Percentiles rank a stretch among this genome's conserved stretches.
phyloP scores from a whole-genome alignment of 2,113 vertebrate genomes.

The Castor canadensis region DNA sequence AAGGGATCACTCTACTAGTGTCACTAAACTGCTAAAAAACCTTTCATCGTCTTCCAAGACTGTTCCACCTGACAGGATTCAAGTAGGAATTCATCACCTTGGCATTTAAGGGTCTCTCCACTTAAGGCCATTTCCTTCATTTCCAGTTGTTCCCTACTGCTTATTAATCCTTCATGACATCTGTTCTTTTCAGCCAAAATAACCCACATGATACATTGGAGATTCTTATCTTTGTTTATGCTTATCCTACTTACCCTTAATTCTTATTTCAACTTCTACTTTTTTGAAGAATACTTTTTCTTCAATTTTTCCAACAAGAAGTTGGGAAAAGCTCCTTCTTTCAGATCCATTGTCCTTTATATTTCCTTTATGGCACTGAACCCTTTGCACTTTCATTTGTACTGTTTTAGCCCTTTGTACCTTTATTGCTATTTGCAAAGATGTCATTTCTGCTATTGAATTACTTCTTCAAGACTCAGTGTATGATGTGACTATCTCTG shows the following conservation, averaged over 20 bases:
- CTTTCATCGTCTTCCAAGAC: background rate
- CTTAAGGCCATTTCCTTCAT: background rate
- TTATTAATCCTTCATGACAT: constrained; percentile 4
- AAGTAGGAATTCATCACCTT: constrained; percentile 16
- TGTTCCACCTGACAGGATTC: constrained; percentile 19
- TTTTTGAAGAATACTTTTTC: background rate
- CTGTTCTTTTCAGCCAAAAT: constrained; percentile 22
- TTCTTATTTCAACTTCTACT: background rate
- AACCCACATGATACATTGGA: background rate
- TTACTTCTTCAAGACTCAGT: background rate
- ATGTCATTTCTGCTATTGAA: constrained; percentile 17
- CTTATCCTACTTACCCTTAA: background rate
- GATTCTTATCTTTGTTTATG: constrained; percentile 17
- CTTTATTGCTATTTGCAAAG: background rate
- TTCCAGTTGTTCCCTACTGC: background rate
- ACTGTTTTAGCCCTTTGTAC: too few species aligned
- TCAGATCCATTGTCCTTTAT: background rate
- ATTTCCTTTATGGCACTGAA: background rate
- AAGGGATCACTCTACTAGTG: background rate
- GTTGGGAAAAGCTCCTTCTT: background rate
- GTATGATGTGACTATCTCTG: background rate
- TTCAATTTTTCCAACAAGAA: constrained; percentile 24
- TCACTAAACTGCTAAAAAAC: constrained; percentile 12
- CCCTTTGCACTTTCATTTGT: constrained; percentile 29
- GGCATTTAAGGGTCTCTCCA: constrained; percentile 40